Base-by-base conservation (phyloP, 2,888 invertebrate genomes). In the Leptopterna dolabrata region DNA sequence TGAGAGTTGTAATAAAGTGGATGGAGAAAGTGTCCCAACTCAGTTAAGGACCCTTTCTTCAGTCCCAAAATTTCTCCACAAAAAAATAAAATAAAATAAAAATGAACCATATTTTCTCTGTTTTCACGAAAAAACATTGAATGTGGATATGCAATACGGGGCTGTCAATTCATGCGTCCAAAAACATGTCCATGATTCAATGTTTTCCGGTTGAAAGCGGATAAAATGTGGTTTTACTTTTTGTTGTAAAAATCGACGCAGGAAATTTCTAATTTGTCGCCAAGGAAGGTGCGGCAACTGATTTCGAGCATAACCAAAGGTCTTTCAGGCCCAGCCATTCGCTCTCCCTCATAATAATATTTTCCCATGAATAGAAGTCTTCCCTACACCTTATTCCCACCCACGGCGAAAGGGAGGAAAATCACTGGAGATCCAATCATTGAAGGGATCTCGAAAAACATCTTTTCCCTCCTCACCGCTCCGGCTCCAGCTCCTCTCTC, bases 371-470 rank as follows among this genome's bases (percentile, higher is more conserved):
- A 63, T 63, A 63, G 63, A 63, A 63, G 63, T 63, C 24, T 36
- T 24, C 63, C 27, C 63, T 63, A 63, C 63, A 63, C 63, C 63
- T 63, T 24, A 19, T 51, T n/a, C n/a, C 16, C 1, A 1, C 63
- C 11, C 55, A 7, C 24, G 7, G 24, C 63, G 24, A 63, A 36
- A 24, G 9, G 63, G 24, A 63, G 63, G n/a, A 63, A 63, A 63
- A 63, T 63, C 63, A 63, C 24, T 63, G 9, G 63, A 63, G 63
- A 63, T 63, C 63, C 63, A 63, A 63, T 63, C 63, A 63, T 63
- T 27, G 63, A 27, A 19, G 63, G n/a, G 63, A 63, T 63, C 63
- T 63, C 63, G 63, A 27, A 63, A 63, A 63, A 63, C 63, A 63
- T 63, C 63, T 63, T 63, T 19, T 63, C 11, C 63, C 63, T 24